Base-by-base conservation (phyloP, 2,888 invertebrate genomes). In the Drosophila sordidula region DNA sequence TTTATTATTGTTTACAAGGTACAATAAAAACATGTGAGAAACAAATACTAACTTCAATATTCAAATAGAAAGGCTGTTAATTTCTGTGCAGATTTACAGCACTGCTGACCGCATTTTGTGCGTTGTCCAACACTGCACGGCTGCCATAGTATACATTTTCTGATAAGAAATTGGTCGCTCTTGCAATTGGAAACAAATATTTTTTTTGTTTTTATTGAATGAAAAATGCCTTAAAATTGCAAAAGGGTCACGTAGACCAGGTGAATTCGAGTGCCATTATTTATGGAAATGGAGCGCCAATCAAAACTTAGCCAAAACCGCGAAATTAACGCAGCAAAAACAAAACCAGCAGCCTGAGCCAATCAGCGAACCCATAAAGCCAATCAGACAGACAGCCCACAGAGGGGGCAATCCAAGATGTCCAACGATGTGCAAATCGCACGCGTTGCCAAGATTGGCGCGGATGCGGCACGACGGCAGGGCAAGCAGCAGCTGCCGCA, bases 391-490 rank as follows among this genome's bases (percentile, higher is more conserved):
- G 12, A 12, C 12, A 39, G 8, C 14, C 14, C 38, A 38, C 14
- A 8, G 1, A 3, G 47, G 4, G 2, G 9, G 5, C 18, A 36
- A 42, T 51, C 16, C 50, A 50, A 25, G 6, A 90, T 90, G 90
- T 89, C 90, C 18, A 90, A 90, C 63, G 91, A 91, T 79, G 90
- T 90, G 38, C 90, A 90, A 74, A 64, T 91, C 39, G 91, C 90
- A n/a, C 87, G 89, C 49, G 89, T 91, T 12, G 89, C 89, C 57
- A 90, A 85, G 63, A 91, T 90, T 44, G 56, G 56, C 14, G 50
- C 68, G 8, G 88, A 84, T 39, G 72, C 72, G 32, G 59, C 64
- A 0, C 86, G 89, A 1, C 59, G 85, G 0, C 67, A 67, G 22
- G 65, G 68, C 18, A 83, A 86, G 38, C 75, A 78, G 25, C 66